Base-by-base conservation (phyloP, 2,797 vertebrate species). In the Diceros bicornis region DNA sequence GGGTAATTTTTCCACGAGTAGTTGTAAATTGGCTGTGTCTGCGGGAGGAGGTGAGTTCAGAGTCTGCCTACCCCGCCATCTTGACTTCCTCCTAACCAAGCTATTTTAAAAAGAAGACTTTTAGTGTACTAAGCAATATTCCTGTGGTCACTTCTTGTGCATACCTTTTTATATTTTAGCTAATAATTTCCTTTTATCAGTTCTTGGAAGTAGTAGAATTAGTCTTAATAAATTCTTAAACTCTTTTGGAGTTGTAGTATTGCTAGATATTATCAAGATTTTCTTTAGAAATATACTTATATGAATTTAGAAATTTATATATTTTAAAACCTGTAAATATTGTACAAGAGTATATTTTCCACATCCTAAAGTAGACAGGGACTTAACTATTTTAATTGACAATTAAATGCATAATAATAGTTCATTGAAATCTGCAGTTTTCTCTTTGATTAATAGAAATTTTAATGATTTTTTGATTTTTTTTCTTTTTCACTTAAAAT, bases 151-250 rank as follows among this genome's bases (percentile, higher is more conserved):
- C 23, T 52, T 69, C 50, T 93, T 79, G n/a, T 75, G 3, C 20
- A 37, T 44, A 75, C 10, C 6, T 66, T 23, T 68, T 52, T 21
- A 57, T 41, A 71, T 44, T 91, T 75, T 82, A 47, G 3, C 27
- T 66, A 81, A 61, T 81, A 93, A 34, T 74, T 44, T 77, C 44
- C 59, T 77, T 88, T 61, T 52, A 34, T 69, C 23, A n/a, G 4
- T 61, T 95, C n/a, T 90, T 90, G 4, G 29, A 95, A 87, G 17
- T n/a, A 87, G 17, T n/a, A 25, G 34, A 59, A 68, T 57, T 69
- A 57, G 25, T n/a, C 27, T 61, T 87, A 68, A 34, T 66, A n/a
- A 84, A 18, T 41, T 41, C 64, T 0, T 55, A 44, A 21, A 50
- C 32, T 68, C 47, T 75, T 86, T 72, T 81, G 8, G 1, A 44